Conservation (phyloP, 2,797 vertebrate species). For the Crotalus adamanteus region DNA sequence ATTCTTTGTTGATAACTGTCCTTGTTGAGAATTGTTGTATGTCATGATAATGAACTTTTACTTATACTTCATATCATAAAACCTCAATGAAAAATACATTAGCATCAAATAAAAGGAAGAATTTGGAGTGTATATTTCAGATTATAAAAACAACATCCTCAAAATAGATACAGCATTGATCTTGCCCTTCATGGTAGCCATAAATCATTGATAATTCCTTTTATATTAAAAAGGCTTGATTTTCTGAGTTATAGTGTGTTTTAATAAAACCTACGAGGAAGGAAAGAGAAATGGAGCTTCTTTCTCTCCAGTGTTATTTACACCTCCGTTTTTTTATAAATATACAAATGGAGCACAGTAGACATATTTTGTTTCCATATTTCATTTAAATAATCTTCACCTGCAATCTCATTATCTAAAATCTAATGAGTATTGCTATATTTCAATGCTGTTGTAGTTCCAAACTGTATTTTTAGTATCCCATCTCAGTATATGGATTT, state of each 20-base stretch:
- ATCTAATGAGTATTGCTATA: neutral
- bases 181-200: neutral
- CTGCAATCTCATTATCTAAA: neutral
- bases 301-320: neutral
- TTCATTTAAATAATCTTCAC: neutral
- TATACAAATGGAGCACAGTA: neutral
- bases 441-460: neutral
- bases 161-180: neutral
- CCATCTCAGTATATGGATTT: neutral
- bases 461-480: neutral
- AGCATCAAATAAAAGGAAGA: neutral
- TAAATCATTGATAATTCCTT: neutral
- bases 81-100: neutral
- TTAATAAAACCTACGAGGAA: neutral
- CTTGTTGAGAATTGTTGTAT: neutral
- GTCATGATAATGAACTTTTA: neutral
- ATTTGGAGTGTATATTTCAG: neutral
- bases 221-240: neutral
- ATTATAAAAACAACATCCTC: neutral
- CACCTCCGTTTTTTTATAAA: neutral
- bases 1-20: neutral
- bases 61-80: neutral
- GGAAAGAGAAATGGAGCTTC: neutral
- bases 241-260: neutral
- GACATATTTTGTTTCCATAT: neutral